Evolutionary conservation across 1,140 invertebrate genomes (phyloP), one percentile per base, ranked within the genome.

Genomic region (Cyclina sinensis): DNA sequence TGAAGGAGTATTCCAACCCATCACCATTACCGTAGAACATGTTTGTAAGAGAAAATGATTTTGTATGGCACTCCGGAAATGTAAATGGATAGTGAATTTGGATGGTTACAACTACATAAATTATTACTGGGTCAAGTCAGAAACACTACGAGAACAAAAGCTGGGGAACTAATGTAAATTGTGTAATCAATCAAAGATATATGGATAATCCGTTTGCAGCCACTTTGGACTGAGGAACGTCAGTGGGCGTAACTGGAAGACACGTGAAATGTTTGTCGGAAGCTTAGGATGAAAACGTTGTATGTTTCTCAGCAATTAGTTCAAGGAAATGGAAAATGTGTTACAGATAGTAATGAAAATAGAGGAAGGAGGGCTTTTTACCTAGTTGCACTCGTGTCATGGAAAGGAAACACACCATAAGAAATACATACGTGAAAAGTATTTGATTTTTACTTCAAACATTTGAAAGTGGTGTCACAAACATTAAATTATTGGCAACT

Each of bases 141-240:
- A 76, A n/a, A 86, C 83, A 86, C 83, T 86, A 86, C 83, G 83
- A 70, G 12, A 74, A 76, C 83, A 86, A 76, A 86, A 73, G 46
- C 12, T 30, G 70, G 73, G 21, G 27, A 78, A 48, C 62, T 85
- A 70, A 35, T n/a, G 2, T 32, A 35, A 81, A 62, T 35, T 46
- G 12, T 76, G 14, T 70, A 70, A 35, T 11, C 9, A 62, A 27
- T 11, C 0, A 62, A 62, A n/a, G 27, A 62, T 62, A 62, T 7
- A 14, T 43, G 43, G 43, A 43, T 43, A 14, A 21, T 18, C 54
- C 16, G 54, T 57, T 57, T 24, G 21, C 54, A n/a, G 54, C 18
- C 18, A 16, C 32, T 18, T 62, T 62, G 18, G 57, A 62, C 24
- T 21, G 24, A 37, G 65, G 65, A 70, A 70, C 30, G 65, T 70